Conservation (phyloP, 2,113 vertebrate species). For the Epinephelus cyanopodus region DNA sequence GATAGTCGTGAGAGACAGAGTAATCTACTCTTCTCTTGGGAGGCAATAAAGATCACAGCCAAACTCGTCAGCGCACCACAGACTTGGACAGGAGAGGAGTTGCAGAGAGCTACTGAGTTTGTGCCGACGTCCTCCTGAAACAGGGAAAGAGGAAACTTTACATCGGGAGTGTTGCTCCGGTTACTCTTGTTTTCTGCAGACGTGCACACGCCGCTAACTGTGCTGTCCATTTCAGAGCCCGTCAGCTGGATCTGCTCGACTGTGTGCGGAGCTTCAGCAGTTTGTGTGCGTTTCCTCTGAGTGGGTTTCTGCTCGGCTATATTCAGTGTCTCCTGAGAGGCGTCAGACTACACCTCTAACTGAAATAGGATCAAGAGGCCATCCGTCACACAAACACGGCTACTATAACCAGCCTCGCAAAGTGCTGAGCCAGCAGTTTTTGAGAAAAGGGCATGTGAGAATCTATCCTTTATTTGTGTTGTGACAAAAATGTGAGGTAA, state of each 20-base stretch:
- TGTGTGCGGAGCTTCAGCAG: background rate
- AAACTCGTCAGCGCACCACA: slow-evolving; percentile 26
- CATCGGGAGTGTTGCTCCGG: background rate
- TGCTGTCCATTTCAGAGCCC: slow-evolving; percentile 19
- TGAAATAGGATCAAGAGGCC: slow-evolving; percentile 55
- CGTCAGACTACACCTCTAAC: slow-evolving; percentile 47
- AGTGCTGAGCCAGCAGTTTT: slow-evolving; percentile 56
- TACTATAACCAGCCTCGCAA: slow-evolving; percentile 33
- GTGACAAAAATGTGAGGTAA: slow-evolving; percentile 44
- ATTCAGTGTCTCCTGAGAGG: slow-evolving; percentile 49
- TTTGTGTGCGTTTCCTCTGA: slow-evolving; percentile 24
- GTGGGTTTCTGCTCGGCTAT: slow-evolving; percentile 37
- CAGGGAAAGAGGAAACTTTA: background rate
- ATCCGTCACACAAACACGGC: slow-evolving; percentile 58
- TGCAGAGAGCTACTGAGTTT: slow-evolving; percentile 21
- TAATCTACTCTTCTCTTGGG: slow-evolving; percentile 27
- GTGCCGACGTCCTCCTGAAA: background rate
- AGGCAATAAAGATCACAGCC: slow-evolving; percentile 28
- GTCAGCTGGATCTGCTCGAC: background rate
- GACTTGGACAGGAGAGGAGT: background rate
- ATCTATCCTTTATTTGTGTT: slow-evolving; percentile 60
- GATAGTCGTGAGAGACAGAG: slow-evolving; percentile 5
- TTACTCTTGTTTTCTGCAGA: slow-evolving; percentile 2
- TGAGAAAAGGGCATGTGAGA: slow-evolving; percentile 31
- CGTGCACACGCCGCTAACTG: background rate